Evolutionary conservation across 1,140 invertebrate genomes (phyloP), one percentile per base, ranked within the genome.

Genomic region (Brachionus sp.): DNA sequence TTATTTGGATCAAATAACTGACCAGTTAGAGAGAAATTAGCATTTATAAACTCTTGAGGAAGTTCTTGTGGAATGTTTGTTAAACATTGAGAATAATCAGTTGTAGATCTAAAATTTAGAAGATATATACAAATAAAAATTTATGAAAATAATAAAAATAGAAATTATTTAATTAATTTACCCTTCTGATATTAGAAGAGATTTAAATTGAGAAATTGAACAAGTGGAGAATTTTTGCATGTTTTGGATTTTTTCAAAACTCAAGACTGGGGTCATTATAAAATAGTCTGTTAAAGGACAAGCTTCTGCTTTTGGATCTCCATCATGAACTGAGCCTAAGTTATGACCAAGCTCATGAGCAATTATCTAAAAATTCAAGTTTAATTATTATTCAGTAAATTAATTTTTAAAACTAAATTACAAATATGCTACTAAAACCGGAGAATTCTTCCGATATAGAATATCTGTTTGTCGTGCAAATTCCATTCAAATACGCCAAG

Each of bases 301-400:
- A 10, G n/a, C 1, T 10, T 13, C 16, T 29, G 77, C 57, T 5
- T 13, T 46, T 16, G 77, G 6, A 29, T 80, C 77, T 19, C 77
- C 77, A 42, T 80, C 77, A 66, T 80, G 77, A 62, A 62, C 39
- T 33, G 77, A 57, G 12, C 77, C 77, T 29, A 80, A 80, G 57
- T 80, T 80, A 33, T 80, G 77, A 57, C 77, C 77, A 46, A 80
- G 33, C 16, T 80, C 77, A 80, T 80, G 77, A 33, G 77, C 77
- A 29, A 80, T 66, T 5, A 19, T 66, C 77, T 80, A 19, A n/a
- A 25, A 37, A 19, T 37, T 37, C 16, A 35, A 50, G 0, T 77
- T 2, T 2, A 35, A 10, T 29, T 0, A 46, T 77, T 0, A 42
- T 35, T 33, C 19, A 33, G 16, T 13, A 12, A 0, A 44, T 0